phyloP scores from a whole-genome alignment of 2,888 invertebrate genomes.

The Troides oblongomaculatus region DNA sequence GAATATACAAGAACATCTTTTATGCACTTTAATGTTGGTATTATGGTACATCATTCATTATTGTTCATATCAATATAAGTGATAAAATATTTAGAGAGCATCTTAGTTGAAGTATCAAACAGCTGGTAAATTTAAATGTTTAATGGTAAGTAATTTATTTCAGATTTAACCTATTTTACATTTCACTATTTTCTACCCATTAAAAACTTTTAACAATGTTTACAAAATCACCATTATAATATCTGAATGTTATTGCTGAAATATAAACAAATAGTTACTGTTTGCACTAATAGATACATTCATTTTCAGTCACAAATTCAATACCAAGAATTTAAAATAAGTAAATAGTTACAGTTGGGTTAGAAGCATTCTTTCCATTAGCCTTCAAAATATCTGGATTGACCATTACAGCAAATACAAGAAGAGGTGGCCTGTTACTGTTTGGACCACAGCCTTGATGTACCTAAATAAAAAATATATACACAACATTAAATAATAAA shows the following conservation, averaged over 20 bases:
- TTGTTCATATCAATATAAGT: background rate
- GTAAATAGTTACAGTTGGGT: conserved; percentile 73
- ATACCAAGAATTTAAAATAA: background rate
- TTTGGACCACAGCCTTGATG: conserved; percentile 81
- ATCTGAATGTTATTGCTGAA: too few relatives aligned
- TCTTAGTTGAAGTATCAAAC: background rate
- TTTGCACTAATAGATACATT: too few relatives aligned
- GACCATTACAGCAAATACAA: conserved; percentile 87
- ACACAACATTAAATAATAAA: background rate
- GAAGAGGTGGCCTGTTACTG: conserved; percentile 77
- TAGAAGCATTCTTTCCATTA: conserved; percentile 84
- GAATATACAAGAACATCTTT: background rate
- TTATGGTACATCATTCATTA: background rate
- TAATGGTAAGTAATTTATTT: too few relatives aligned
- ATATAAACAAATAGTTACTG: too few relatives aligned
- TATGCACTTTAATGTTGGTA: background rate
- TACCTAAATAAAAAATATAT: conserved; percentile 56
- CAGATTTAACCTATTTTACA: too few relatives aligned
- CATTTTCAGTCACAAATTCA: too few relatives aligned
- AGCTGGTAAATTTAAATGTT: too few relatives aligned
- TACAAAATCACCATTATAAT: too few relatives aligned
- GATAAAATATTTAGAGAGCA: background rate
- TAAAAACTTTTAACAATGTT: too few relatives aligned
- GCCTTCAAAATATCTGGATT: conserved; percentile 85
- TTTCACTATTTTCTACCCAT: too few relatives aligned